Base-by-base conservation (phyloP, 2,113 vertebrate species). In the Thomomys bottae region DNA sequence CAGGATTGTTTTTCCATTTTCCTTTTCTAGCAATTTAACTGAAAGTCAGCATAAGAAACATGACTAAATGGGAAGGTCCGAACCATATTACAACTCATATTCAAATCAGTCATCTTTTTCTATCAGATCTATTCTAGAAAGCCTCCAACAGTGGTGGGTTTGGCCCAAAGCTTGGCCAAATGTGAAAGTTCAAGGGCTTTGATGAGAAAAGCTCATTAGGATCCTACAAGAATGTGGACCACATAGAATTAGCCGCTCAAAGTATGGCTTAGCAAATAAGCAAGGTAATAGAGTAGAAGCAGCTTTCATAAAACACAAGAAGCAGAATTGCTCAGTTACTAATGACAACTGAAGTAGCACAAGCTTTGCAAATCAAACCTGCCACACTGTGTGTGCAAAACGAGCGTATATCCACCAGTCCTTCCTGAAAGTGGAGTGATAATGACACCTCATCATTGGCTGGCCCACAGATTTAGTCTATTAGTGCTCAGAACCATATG, bases 121-220 rank as follows among this genome's bases (percentile, higher is more conserved):
- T 45, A 80, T 75, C 72, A 84, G 87, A 87, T 45, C 42, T 20
- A 8, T 34, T 72, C 54, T 64, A 87, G 21, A 87, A 89, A 89
- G 45, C 54, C 20, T 80, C 67, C 36, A 6, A 28, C 6, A 24
- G 30, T 42, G 80, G 6, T 17, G 20, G 10, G 61, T 59, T 36
- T 87, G 26, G 88, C 63, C 18, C 34, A 72, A 86, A 81, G 61
- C 12, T 20, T n/a, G 49, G 8, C 30, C 32, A 84, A 89, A 57
- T 20, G 40, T 1, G 42, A 15, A 34, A 26, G 6, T 63, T 59
- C 24, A 59, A 82, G 45, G 45, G 9, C 20, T 63, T 70, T 0
- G 0, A 20, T n/a, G 32, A 76, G 49, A 42, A 26, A 83, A 71
- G 40, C 3, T 71, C 38, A 42, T 15, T 40, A 2, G 32, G 20